Base-by-base conservation (phyloP, 2,113 vertebrate genomes). In the Notechis scutatus region DNA sequence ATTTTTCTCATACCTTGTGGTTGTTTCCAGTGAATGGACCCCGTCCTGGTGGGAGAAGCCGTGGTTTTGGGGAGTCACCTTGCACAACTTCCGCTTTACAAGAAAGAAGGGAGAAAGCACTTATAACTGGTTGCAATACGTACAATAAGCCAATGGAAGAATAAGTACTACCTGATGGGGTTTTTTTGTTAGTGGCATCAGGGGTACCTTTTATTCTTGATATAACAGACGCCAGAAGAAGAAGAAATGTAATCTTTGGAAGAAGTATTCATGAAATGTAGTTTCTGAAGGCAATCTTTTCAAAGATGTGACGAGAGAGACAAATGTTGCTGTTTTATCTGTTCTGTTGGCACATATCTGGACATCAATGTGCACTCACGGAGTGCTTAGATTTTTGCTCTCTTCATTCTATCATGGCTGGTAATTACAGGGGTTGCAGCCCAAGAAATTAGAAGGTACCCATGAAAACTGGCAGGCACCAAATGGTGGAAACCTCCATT, bases 241-340 rank as follows among this genome's bases (percentile, higher is more conserved):
- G 5, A 87, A 52, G 24, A 52, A 52, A 4, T 14, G 8, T 52
- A 87, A 29, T 14, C 24, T 50, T 52, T 87, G 47, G 24, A 87
- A 26, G 24, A 24, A 86, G 45, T 50, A 29, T 18, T 54, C 52
- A 8, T 87, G 42, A n/a, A 54, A 8, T 29, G 1, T 18, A 52
- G 26, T 54, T 87, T 52, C 47, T 87, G 47, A 87, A 52, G 1
- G 12, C 47, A 52, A n/a, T 3, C 50, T 52, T 96, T 52, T 96
- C 95, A 94, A 95, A 94, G 93, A 97, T 97, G 97, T 97, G 96
- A 97, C 96, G 97, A 97, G 96, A 94, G 97, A 96, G 97, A 93
- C 96, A 93, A 97, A 96, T 95, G 95, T 97, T 97, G 97, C 97
- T 20, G 5, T 39, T 74, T 34, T 34, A 74, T 74, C 69, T 74